Conservation (phyloP, 2,797 vertebrate species). For the Anniella stebbinsi region DNA sequence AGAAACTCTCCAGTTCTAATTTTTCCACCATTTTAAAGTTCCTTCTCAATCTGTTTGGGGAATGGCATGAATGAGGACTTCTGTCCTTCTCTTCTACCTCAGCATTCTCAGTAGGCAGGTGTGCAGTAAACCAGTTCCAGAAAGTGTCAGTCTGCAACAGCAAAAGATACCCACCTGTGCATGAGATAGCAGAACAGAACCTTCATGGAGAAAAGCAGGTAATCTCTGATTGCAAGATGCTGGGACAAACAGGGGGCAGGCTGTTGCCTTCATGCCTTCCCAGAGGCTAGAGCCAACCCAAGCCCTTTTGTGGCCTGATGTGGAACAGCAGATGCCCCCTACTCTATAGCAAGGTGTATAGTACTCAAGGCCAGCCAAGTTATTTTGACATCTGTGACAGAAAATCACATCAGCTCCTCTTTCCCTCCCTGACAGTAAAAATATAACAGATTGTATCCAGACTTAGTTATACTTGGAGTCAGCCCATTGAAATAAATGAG, state of each 20-base stretch:
- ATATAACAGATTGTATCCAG: background rate
- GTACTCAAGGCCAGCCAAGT: background rate
- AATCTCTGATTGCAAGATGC: background rate
- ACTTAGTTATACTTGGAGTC: background rate
- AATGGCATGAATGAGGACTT: background rate
- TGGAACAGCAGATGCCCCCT: background rate
- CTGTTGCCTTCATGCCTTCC: background rate
- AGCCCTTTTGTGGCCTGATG: background rate
- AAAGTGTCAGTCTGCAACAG: background rate
- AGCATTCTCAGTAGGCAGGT: background rate
- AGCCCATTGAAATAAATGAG: no score
- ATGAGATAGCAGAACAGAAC: background rate
- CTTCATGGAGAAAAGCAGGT: background rate
- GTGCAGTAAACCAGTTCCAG: background rate
- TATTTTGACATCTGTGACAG: background rate
- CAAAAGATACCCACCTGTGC: background rate
- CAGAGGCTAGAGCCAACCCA: background rate
- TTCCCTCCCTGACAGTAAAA: background rate
- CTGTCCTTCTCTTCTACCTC: background rate
- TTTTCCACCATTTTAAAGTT: background rate
- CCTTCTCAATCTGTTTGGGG: background rate
- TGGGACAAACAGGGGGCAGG: background rate
- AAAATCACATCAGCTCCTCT: no score
- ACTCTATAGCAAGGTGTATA: background rate
- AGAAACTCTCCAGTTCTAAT: background rate